phyloP scores from a whole-genome alignment of 2,888 invertebrate species.

The Agriotes lineatus region DNA sequence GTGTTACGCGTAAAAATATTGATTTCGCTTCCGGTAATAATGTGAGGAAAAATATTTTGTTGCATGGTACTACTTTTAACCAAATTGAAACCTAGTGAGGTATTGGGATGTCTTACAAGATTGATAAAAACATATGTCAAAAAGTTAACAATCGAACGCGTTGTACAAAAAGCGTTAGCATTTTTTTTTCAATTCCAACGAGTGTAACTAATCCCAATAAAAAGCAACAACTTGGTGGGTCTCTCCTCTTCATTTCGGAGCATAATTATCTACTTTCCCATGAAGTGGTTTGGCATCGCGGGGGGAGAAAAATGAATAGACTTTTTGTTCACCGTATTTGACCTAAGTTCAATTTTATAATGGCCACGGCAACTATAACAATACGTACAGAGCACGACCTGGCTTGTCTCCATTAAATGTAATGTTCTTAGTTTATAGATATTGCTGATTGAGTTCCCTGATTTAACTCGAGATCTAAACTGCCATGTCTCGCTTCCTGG shows the following conservation, averaged over 20 bases:
- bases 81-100: too few species aligned
- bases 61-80: too few species aligned
- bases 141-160: conserved; percentile 2
- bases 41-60: too few species aligned
- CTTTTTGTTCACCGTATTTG: conserved; percentile 50
- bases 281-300: conserved; percentile 30
- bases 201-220: conserved; percentile 24
- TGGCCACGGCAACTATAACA: conserved; percentile 61
- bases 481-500: conserved; percentile 50
- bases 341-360: conserved; percentile 63
- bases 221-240: conserved; percentile 24
- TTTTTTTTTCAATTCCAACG: conserved; percentile 6
- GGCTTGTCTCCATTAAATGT: conserved; percentile 57
- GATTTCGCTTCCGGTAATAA: too few species aligned
- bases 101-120: too few species aligned
- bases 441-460: conserved; percentile 57
- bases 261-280: conserved; percentile 40
- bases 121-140: too few species aligned
- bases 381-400: conserved; percentile 61
- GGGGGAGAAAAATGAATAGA: conserved; percentile 38
- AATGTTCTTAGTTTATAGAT: conserved; percentile 57
- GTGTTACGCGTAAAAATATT: too few species aligned
- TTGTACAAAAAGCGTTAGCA: not conserved
- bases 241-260: conserved; percentile 22
- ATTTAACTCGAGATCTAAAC: conserved; percentile 53